Evolutionary conservation across 1,140 invertebrate genomes (phyloP).

Genomic region (Polyergus mexicanus): DNA sequence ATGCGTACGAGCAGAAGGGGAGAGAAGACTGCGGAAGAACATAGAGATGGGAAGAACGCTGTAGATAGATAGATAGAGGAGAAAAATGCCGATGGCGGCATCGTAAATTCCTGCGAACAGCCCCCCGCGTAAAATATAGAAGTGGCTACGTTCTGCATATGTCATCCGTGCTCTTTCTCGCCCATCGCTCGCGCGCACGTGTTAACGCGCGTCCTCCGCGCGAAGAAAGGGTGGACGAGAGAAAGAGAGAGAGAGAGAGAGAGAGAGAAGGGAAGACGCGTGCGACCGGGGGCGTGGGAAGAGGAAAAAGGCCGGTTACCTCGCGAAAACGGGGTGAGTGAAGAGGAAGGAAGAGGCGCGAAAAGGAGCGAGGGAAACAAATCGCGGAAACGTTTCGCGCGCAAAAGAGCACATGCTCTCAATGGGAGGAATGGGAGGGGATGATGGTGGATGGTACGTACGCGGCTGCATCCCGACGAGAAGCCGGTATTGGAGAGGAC

Average conservation of each 20-base stretch:
- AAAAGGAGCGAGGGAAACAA: conserved; percentile 41
- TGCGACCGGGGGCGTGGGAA: not conserved
- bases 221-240: not conserved
- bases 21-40: not conserved
- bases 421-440: not conserved
- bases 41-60: conserved; percentile 20
- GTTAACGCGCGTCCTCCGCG: conserved; percentile 52
- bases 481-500: conserved; percentile 71
- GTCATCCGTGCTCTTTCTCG: conserved; percentile 77
- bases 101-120: conserved; percentile 81
- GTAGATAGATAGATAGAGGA: conserved; percentile 46
- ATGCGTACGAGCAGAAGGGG: not conserved
- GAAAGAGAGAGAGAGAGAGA: not conserved
- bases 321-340: not conserved
- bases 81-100: conserved; percentile 64
- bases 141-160: conserved; percentile 81
- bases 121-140: conserved; percentile 80
- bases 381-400: conserved; percentile 71
- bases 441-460: not conserved
- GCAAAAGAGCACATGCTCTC: conserved; percentile 69
- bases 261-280: not conserved
- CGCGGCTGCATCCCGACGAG: conserved; percentile 50
- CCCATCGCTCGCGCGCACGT: conserved; percentile 70
- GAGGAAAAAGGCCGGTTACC: too few relatives aligned
- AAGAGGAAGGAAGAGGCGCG: not conserved